phyloP scores from a whole-genome alignment of 2,888 invertebrate genomes.

The Leucoma salicis region DNA sequence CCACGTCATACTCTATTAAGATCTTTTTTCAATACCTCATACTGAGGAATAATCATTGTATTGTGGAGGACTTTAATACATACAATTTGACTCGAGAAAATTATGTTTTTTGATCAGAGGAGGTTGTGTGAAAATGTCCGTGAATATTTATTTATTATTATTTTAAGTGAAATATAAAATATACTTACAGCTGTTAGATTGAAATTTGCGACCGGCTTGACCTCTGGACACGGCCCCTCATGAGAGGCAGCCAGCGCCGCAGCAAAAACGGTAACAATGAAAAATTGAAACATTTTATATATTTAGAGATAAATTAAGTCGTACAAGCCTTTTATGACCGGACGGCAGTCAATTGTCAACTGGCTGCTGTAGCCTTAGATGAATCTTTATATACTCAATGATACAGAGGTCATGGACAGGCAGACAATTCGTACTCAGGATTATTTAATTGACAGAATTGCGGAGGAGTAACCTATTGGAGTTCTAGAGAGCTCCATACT shows the following conservation, averaged over 20 bases:
- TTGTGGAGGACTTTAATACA: too few species aligned
- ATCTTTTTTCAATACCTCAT: too few species aligned
- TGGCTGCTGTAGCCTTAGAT: conserved; percentile 29
- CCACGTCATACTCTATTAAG: too few species aligned
- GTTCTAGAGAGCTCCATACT: conserved; percentile 36
- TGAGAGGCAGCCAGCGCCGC: conserved; percentile 52
- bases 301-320: conserved; percentile 34
- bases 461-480: conserved; percentile 29
- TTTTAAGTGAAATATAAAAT: neutral
- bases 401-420: conserved; percentile 56
- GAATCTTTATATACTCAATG: conserved; percentile 53
- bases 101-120: too few species aligned
- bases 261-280: conserved; percentile 50
- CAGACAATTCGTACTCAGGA: conserved; percentile 48
- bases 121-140: too few species aligned
- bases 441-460: conserved; percentile 54
- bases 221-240: conserved; percentile 56
- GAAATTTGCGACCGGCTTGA: conserved; percentile 59
- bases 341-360: conserved; percentile 44
- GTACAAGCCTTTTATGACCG: conserved; percentile 31
- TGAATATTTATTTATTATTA: neutral
- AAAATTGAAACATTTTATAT: conserved; percentile 46
- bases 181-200: conserved; percentile 56
- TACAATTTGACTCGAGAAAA: too few species aligned
- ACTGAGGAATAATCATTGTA: too few species aligned